Evolutionary conservation across 1,140 invertebrate species (phyloP).

Genomic region (Drosophila mauritiana): DNA sequence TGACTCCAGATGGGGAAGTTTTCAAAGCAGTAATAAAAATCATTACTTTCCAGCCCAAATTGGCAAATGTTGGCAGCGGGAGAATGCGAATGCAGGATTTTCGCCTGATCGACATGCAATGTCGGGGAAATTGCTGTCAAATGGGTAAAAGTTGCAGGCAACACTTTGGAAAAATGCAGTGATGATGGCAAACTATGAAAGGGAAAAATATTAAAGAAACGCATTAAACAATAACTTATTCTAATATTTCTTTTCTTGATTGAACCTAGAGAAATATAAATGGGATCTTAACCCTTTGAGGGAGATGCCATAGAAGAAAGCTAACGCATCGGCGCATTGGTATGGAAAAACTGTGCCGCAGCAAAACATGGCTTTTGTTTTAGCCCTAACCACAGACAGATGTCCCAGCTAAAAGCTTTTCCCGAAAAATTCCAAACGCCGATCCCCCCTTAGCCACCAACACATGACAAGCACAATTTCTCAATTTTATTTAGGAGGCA

Average conservation of each 20-base stretch:
- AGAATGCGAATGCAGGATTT: not conserved
- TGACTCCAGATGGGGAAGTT: slow-evolving; percentile 44
- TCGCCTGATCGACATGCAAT: slow-evolving; percentile 63
- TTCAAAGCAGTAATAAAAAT: slow-evolving; percentile 62
- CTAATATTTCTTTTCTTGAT: no score
- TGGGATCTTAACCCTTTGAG: not conserved
- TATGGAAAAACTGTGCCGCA: slow-evolving; percentile 17
- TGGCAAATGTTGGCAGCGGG: slow-evolving; percentile 30
- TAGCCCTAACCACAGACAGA: slow-evolving; percentile 41
- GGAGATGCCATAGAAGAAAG: slow-evolving; percentile 43
- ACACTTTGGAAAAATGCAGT: not conserved
- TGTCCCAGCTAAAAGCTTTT: slow-evolving; percentile 74
- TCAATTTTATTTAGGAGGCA: slow-evolving; percentile 4
- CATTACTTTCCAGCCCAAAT: slow-evolving; percentile 60
- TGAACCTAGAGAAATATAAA: not conserved
- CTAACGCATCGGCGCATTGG: slow-evolving; percentile 36
- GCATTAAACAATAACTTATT: no score
- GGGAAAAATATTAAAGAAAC: no score
- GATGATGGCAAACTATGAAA: no score
- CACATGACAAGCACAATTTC: slow-evolving; percentile 37
- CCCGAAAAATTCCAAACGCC: slow-evolving; percentile 26
- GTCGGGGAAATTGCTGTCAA: slow-evolving; percentile 60
- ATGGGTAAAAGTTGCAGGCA: slow-evolving; percentile 59
- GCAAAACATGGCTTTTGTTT: slow-evolving; percentile 74
- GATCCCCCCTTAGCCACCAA: not conserved